Conservation (phyloP, 1,140 invertebrate genomes). For the Diorhabda sublineata region DNA sequence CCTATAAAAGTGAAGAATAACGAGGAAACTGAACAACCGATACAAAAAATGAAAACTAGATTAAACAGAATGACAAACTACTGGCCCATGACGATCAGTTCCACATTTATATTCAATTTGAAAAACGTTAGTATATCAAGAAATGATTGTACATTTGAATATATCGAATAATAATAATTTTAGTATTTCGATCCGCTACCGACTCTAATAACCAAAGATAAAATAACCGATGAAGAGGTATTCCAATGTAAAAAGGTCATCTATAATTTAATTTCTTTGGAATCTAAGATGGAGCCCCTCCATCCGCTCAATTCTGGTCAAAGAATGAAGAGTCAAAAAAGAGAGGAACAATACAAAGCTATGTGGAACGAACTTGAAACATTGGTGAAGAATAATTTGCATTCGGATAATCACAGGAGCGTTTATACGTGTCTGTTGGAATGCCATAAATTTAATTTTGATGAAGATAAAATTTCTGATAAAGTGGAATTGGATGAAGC, state of each 20-base stretch:
- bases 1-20: slow-evolving; percentile 57
- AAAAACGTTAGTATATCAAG: slow-evolving; percentile 59
- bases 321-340: slow-evolving; percentile 55
- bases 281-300: slow-evolving; percentile 78
- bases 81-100: slow-evolving; percentile 89
- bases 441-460: slow-evolving; percentile 58
- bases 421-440: slow-evolving; percentile 82
- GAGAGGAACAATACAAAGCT: slow-evolving; percentile 85
- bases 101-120: slow-evolving; percentile 86
- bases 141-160: not conserved
- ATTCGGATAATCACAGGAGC: slow-evolving; percentile 61
- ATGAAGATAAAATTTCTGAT: slow-evolving; percentile 54
- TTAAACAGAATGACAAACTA: slow-evolving; percentile 78
- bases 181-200: slow-evolving; percentile 79
- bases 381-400: slow-evolving; percentile 74
- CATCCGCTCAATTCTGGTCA: slow-evolving; percentile 60
- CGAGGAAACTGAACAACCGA: slow-evolving; percentile 46
- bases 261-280: slow-evolving; percentile 74
- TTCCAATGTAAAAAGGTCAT: slow-evolving; percentile 85
- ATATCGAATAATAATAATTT: slow-evolving; percentile 21
- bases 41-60: slow-evolving; percentile 61
- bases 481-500: slow-evolving; percentile 57
- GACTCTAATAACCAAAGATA: slow-evolving; percentile 75
- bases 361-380: slow-evolving; percentile 88
- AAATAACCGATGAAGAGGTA: slow-evolving; percentile 78